phyloP scores from a whole-genome alignment of 2,113 vertebrate genomes.

The Lophura nycthemera region DNA sequence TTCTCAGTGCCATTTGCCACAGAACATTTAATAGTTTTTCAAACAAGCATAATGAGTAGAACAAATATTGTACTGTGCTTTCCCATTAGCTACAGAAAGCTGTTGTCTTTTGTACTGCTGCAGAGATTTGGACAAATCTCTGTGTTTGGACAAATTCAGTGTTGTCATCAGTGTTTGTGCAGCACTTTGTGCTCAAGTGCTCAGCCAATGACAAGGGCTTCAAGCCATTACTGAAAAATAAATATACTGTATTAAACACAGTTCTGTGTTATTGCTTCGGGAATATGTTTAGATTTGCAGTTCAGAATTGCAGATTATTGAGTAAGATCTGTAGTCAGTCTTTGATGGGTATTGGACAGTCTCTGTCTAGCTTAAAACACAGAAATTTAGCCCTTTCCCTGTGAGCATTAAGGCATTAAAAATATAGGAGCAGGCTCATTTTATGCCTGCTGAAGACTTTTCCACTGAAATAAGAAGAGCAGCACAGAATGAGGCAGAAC shows the following conservation, averaged over 20 bases:
- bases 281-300: background rate
- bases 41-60: background rate
- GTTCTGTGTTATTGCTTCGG: background rate
- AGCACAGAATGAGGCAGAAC: background rate
- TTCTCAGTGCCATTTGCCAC: background rate
- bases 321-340: background rate
- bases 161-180: background rate
- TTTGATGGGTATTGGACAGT: background rate
- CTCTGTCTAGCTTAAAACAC: background rate
- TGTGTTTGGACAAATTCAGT: background rate
- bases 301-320: background rate
- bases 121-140: background rate
- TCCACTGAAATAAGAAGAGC: background rate
- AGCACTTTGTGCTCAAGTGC: accelerated
- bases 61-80: background rate
- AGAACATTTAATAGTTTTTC: background rate
- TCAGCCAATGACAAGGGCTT: background rate
- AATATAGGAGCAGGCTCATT: background rate
- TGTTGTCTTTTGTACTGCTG: background rate
- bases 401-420: background rate
- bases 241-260: background rate
- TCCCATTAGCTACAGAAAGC: background rate
- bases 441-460: background rate
- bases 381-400: background rate
- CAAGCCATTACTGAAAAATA: background rate